Conservation (phyloP, 2,888 invertebrate species). For the Pristionchus mayeri region DNA sequence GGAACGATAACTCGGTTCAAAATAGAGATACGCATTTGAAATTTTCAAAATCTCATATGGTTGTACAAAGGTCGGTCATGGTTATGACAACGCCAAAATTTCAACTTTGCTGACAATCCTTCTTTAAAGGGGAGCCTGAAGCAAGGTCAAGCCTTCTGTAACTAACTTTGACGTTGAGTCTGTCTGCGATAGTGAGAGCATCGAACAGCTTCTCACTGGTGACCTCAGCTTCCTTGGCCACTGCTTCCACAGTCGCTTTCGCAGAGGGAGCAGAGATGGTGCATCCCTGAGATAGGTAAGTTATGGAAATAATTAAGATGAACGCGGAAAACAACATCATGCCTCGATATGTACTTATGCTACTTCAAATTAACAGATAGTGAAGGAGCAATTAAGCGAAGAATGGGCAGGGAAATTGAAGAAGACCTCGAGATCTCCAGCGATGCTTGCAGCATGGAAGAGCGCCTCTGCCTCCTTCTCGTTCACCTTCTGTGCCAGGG, state of each 20-base stretch:
- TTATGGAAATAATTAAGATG: not conserved
- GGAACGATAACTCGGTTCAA: too few species aligned
- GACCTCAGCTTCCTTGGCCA: constrained; percentile 49
- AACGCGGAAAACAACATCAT: not conserved
- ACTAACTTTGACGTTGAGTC: constrained; percentile 46
- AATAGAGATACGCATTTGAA: too few species aligned
- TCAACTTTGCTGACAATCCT: too few species aligned
- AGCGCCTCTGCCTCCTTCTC: constrained; percentile 48
- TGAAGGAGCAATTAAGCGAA: too few species aligned
- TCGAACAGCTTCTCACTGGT: constrained; percentile 47
- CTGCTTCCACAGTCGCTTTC: constrained; percentile 49
- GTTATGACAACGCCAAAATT: too few species aligned
- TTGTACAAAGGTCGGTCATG: too few species aligned
- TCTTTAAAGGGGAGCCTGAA: too few species aligned
- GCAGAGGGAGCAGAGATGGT: not conserved
- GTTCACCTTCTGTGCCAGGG: constrained; percentile 51
- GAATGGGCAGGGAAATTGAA: not conserved
- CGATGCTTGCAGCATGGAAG: constrained; percentile 50
- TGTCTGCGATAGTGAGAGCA: constrained; percentile 51
- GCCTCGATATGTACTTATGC: not conserved
- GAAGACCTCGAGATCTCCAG: constrained; percentile 45
- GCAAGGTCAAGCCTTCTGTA: not conserved
- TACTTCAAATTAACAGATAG: not conserved
- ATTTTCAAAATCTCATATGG: too few species aligned
- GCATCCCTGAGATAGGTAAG: constrained; percentile 15